These are phyloP conservation scores for Scaptomyza hsui DNA, from an alignment of 1,140 invertebrate genomes.

Conservation along the genomic window DNA sequence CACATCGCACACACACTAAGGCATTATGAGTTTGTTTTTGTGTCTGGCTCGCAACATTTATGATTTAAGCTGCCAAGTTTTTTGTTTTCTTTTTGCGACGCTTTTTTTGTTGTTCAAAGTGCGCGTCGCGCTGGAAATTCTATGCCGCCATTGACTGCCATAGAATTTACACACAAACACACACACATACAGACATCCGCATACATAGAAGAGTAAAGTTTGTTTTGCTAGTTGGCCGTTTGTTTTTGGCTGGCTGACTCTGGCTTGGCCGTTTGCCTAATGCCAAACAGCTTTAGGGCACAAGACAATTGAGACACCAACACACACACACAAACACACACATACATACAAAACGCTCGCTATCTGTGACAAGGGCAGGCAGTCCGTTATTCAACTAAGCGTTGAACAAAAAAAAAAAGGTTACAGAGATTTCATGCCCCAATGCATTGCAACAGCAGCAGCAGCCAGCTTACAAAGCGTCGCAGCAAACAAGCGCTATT, in stretches of 20 bases:
- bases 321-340: constrained; percentile 8
- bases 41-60: constrained; percentile 60
- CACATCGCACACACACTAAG: no score
- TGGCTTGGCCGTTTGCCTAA: constrained; percentile 51
- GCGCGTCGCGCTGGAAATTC: constrained; percentile 57
- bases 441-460: constrained; percentile 57
- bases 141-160: constrained; percentile 70
- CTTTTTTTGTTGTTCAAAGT: constrained; percentile 50
- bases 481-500: constrained; percentile 43
- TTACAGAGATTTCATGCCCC: constrained; percentile 75
- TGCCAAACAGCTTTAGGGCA: constrained; percentile 67
- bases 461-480: constrained; percentile 47
- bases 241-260: constrained; percentile 45
- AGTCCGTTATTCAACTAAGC: constrained; percentile 51
- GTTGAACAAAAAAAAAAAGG: constrained; percentile 50
- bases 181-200: constrained; percentile 1
- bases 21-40: constrained; percentile 30
- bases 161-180: constrained; percentile 3
- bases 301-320: constrained; percentile 61
- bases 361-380: constrained; percentile 50
- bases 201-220: constrained; percentile 31
- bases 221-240: constrained; percentile 51
- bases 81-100: constrained; percentile 51
- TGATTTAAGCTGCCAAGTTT: constrained; percentile 69
- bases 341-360: constrained; percentile 1